Evolutionary conservation across 2,888 invertebrate species (phyloP).

Genomic region (Chymomyza caudatula): DNA sequence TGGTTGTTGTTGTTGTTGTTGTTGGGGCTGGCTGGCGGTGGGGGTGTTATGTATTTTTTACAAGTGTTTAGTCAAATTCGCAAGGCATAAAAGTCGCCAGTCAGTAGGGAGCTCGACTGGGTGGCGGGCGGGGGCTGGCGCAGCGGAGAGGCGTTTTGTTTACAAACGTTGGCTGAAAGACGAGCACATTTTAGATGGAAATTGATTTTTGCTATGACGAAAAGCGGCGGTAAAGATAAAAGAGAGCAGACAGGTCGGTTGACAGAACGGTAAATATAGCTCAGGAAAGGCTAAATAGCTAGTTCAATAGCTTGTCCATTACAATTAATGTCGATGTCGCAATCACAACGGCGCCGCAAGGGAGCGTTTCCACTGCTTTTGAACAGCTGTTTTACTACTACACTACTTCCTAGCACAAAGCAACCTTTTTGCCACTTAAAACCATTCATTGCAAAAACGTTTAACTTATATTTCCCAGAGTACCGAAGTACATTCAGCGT

Average conservation of each 20-base stretch:
- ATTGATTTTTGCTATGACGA: conserved; percentile 66
- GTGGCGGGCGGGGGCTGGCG: conserved; percentile 7
- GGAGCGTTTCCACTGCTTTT: no score
- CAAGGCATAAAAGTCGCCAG: conserved; percentile 24
- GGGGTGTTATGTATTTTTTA: conserved; percentile 71
- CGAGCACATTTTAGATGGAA: conserved; percentile 55
- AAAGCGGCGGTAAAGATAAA: conserved; percentile 42
- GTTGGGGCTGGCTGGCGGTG: conserved; percentile 25
- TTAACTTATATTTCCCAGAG: background rate
- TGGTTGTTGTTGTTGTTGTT: no score
- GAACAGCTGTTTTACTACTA: no score
- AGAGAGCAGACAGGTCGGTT: background rate
- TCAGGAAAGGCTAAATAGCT: background rate
- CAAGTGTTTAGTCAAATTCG: conserved; percentile 71
- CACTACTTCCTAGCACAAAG: no score
- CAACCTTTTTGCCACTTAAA: background rate
- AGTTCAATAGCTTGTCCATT: background rate
- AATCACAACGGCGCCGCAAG: no score
- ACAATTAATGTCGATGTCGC: background rate
- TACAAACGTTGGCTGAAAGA: conserved; percentile 51
- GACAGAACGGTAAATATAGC: conserved; percentile 30
- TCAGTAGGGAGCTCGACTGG: background rate
- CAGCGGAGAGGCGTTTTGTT: conserved; percentile 51
- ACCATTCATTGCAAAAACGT: background rate
- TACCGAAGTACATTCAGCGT: background rate